Conservation (phyloP, 2,113 vertebrate genomes). For the Corynorhinus townsendii region DNA sequence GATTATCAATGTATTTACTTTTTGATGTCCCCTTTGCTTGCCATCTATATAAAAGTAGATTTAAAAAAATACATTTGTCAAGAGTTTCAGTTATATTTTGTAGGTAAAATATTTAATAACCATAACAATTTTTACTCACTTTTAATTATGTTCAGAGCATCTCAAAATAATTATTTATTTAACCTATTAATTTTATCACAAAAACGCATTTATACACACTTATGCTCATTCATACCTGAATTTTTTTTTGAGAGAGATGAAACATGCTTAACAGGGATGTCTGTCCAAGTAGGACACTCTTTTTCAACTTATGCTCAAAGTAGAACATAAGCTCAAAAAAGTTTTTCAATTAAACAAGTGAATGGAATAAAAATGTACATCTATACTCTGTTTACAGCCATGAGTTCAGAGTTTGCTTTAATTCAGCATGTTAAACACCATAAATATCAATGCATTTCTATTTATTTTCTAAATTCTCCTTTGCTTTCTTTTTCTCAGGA, state of each 20-base stretch:
- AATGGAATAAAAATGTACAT: not conserved
- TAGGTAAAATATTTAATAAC: not conserved
- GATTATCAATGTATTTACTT: not conserved
- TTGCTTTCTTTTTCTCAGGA: not conserved
- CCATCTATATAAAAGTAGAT: not conserved
- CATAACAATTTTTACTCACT: not conserved
- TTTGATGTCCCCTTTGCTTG: not conserved
- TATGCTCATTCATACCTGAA: not conserved
- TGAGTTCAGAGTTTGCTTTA: not conserved
- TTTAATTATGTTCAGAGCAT: not conserved
- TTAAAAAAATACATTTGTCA: not conserved
- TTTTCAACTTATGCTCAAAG: not conserved
- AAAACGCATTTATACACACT: not conserved
- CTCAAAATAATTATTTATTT: not conserved
- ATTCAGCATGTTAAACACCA: not conserved
- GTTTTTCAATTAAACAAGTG: conserved; percentile 7
- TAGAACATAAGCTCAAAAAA: not conserved
- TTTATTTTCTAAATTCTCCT: not conserved
- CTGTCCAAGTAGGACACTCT: not conserved
- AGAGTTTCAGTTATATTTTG: not conserved
- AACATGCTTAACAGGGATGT: not conserved
- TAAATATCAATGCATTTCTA: not conserved
- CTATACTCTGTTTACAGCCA: not conserved
- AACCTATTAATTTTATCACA: not conserved
- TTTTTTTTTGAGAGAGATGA: not conserved